Evolutionary conservation across 2,113 vertebrate species (phyloP), one percentile per base, ranked within the genome.

Genomic region (Poecile atricapillus): DNA sequence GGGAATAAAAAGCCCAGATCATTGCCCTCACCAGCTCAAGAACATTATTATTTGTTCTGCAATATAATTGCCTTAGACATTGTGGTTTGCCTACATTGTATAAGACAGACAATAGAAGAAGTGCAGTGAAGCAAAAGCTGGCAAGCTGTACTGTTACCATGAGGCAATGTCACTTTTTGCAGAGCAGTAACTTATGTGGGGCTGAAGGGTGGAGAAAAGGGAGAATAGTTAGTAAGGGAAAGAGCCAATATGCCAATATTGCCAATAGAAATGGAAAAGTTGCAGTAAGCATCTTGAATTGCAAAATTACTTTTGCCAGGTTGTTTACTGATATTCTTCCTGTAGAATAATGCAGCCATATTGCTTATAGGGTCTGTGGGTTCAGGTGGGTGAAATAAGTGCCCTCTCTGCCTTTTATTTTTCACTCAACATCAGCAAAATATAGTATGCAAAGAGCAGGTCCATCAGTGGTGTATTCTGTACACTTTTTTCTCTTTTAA

Each of bases 11-110:
- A 41, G 6, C 10, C 3, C 18, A 50, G 44, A 94, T 94, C 77
- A 62, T 64, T 70, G 41, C 62, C 87, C 87, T 84, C n/a, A 68
- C 53, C 55, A 74, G 31, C 49, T 56, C 44, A 33, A n/a, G 58
- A 79, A 60, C 11, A 30, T 78, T 80, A 60, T 90, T 95, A 78
- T 95, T 97, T 89, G 58, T 70, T 80, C 77, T 91, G 52, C 2
- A 21, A 67, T 70, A 46, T 43, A 83, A 76, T 87, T 87, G 63
- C 44, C 58, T 86, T 64, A 77, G 81, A 93, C 81, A 44, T 47
- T 77, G 56, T 83, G 55, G 58, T 83, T 82, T 91, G 56, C 35
- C 46, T 70, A 44, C 59, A 80, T 73, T 92, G 62, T 69, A 4
- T 33, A 47, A 89, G 58, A 31, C 9, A 91, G 89, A 94, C n/a